Percentiles rank a stretch among this genome's conserved stretches.
Conservation (phyloP, 2,797 vertebrate genomes). For the Paratrypauchen microcephalus region DNA sequence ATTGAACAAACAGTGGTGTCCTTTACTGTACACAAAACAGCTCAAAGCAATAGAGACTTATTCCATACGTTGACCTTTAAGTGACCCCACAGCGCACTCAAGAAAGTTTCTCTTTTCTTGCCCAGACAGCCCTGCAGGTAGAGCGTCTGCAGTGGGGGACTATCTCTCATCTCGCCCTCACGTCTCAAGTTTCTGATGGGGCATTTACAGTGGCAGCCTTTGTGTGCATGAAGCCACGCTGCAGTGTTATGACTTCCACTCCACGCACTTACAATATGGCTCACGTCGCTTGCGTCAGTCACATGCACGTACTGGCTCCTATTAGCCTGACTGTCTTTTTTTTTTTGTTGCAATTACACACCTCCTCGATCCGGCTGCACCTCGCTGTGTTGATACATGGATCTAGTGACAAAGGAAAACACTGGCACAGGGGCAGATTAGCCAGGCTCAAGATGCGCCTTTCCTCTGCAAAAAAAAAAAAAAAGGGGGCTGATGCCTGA, state of each 20-base stretch:
- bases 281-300: constrained; percentile 67
- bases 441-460: constrained; percentile 65
- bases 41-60: constrained; percentile 10
- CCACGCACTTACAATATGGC: constrained; percentile 54
- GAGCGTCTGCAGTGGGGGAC: constrained; percentile 54
- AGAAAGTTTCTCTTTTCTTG: constrained; percentile 33
- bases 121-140: constrained; percentile 49
- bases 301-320: constrained; percentile 46
- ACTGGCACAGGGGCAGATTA: constrained; percentile 74
- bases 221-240: constrained; percentile 58
- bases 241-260: constrained; percentile 71
- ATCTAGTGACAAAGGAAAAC: constrained; percentile 78
- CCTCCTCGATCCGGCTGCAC: constrained; percentile 70
- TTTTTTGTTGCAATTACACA: constrained; percentile 72
- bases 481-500: constrained; percentile 46
- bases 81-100: constrained; percentile 45
- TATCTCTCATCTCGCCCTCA: constrained; percentile 67
- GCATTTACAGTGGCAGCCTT: constrained; percentile 62
- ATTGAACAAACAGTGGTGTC: neutral
- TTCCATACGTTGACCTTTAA: constrained; percentile 42
- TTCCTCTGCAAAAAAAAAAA: constrained; percentile 45
- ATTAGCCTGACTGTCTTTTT: constrained; percentile 68
- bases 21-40: neutral
- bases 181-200: constrained; percentile 68
- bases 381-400: constrained; percentile 73